Evolutionary conservation across 2,113 vertebrate genomes (phyloP).

Genomic region (human): GRCh38 chr18:55661501-55662000

Average conservation of each 20-base stretch:
- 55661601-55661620: background rate
- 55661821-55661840: background rate
- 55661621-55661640: background rate
- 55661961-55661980: background rate
- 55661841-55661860: background rate
- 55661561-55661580: background rate
- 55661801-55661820: background rate
- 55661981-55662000: background rate
- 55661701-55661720: background rate
- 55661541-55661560: background rate
- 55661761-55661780: background rate
- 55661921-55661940: background rate
- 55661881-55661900: background rate
- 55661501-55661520: background rate
- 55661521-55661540: background rate
- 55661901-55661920: background rate
- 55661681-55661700: background rate
- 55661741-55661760: background rate
- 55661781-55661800: background rate
- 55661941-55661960: background rate
- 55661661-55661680: background rate
- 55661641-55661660: background rate
- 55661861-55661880: background rate
- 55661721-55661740: background rate
- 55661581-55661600: background rate